Evolutionary conservation across 2,888 invertebrate species (phyloP), one percentile per base, ranked within the genome.

Genomic region (Crematogaster levior): DNA sequence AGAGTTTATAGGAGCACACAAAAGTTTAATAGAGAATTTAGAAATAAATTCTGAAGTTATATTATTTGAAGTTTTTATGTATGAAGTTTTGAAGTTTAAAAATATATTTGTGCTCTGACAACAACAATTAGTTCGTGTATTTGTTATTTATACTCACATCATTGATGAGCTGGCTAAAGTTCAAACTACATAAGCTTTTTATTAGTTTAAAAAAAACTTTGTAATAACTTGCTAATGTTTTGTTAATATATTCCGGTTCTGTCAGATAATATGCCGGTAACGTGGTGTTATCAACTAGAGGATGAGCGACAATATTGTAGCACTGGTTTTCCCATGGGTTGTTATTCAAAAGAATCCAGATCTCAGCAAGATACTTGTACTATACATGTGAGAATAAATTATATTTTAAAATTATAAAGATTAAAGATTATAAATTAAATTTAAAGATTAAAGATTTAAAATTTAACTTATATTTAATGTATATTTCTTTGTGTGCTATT

Each of bases 241-340:
- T 18, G 12, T n/a, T 65, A 27, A 43, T 43, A 4, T 40, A 34
- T 53, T 24, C 7, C 2, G 15, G 10, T 66, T 75, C 2, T 68
- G 4, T 56, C 7, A 94, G 99, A 99, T 95, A 99, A 99, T 94
- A 99, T 99, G 99, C 99, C 99, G 0, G 98, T 99, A 1, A 99
- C 99, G 0, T 99, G 98, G 97, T 99, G 99, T 94, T 99, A 98
- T 94, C 95, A 95, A 61, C 93, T 96, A 80, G 97, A 97, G 84
- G 96, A 97, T 87, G 95, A 95, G 21, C 96, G 96, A 89, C 97
- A 96, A 84, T 98, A 97, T 93, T 99, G 99, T 94, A 98, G 97
- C 86, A 98, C 98, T 58, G 99, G 99, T 12, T 99, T 99, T 94
- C 99, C 99, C 0, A 98, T 99, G 97, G 99, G 99, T 7, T 99